Conservation (phyloP, 1,140 invertebrate species). For the Acyrthosiphon pisum region DNA sequence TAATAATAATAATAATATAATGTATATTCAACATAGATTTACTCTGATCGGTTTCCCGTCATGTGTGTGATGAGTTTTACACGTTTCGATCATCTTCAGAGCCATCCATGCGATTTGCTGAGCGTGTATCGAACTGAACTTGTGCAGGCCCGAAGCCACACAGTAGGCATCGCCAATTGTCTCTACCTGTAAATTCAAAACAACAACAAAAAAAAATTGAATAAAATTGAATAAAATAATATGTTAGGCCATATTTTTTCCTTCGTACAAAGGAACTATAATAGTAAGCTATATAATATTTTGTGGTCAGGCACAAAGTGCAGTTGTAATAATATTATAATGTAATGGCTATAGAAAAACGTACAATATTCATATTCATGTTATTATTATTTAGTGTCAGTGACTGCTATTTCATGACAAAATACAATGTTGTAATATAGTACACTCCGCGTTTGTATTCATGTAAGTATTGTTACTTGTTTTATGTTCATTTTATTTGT, state of each 20-base stretch:
- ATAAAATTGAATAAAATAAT: neutral
- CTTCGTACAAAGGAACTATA: too few relatives aligned
- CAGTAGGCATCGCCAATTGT: constrained; percentile 94
- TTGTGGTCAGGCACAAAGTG: neutral
- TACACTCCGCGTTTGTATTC: neutral
- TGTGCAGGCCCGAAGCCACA: constrained; percentile 87
- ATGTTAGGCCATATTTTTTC: neutral
- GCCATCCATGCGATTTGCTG: constrained; percentile 97
- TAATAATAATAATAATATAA: neutral
- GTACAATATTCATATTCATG: neutral
- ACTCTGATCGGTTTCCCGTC: constrained; percentile 90
- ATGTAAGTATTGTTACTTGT: neutral
- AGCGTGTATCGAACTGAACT: constrained; percentile 82
- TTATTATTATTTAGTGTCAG: neutral
- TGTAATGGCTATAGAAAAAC: neutral
- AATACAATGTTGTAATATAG: too few relatives aligned
- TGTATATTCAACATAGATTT: constrained; percentile 59
- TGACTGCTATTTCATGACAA: neutral
- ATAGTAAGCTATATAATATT: too few relatives aligned
- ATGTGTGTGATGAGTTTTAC: constrained; percentile 84
- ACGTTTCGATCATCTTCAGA: constrained; percentile 87
- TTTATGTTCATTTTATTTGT: neutral
- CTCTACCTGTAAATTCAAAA: constrained; percentile 76
- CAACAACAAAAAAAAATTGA: neutral
- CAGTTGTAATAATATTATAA: neutral